Conservation (phyloP, 23 tunicate genomes). For the Styela clava region DNA sequence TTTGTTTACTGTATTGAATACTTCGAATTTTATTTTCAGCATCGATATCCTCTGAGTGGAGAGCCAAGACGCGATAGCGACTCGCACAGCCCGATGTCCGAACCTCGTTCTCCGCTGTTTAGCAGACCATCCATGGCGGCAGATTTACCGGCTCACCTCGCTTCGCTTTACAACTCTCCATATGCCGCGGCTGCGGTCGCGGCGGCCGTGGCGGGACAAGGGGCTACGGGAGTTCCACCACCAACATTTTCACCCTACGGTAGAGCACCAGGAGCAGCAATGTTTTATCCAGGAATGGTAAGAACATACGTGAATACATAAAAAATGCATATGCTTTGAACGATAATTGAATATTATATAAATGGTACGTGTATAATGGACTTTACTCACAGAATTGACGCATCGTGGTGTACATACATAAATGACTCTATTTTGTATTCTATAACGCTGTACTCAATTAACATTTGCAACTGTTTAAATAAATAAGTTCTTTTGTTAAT, state of each 20-base stretch:
- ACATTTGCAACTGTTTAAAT: too few relatives aligned
- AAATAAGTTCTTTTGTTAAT: too few relatives aligned
- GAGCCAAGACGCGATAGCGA: not conserved
- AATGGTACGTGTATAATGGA: too few relatives aligned
- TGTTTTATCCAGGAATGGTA: constrained; percentile 31
- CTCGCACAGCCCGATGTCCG: constrained; percentile 28
- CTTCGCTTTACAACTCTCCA: constrained; percentile 21
- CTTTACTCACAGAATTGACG: too few relatives aligned
- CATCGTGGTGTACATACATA: too few relatives aligned
- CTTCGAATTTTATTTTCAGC: not conserved
- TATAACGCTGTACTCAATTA: too few relatives aligned
- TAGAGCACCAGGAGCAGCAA: constrained; percentile 2
- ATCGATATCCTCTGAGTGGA: not conserved
- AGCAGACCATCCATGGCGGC: constrained; percentile 7
- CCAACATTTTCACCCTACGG: constrained; percentile 15
- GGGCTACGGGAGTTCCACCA: not conserved
- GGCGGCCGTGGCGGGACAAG: constrained; percentile 30
- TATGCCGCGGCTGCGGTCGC: constrained; percentile 36
- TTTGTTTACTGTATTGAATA: too few relatives aligned
- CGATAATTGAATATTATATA: too few relatives aligned
- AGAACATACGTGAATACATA: not conserved
- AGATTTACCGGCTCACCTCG: constrained; percentile 23
- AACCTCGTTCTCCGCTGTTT: constrained; percentile 28
- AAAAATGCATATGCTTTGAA: too few relatives aligned
- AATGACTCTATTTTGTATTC: too few relatives aligned